These are phyloP conservation scores for Mycetomoellerius zeteki DNA, from an alignment of 1,140 invertebrate species.

Conservation along the genomic window DNA sequence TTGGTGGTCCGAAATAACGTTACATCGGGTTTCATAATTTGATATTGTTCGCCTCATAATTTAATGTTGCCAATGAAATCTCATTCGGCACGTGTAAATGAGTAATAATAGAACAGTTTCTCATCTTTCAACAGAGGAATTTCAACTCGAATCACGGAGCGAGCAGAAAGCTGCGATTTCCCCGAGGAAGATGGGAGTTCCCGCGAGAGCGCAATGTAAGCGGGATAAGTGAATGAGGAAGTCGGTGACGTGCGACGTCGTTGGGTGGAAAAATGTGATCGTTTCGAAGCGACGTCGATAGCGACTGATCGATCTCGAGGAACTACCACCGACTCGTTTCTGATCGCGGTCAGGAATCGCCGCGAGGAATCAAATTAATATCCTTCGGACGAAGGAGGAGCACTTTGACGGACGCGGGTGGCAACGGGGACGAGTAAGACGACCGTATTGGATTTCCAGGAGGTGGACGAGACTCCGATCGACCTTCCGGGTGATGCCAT, in stretches of 20 bases:
- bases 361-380: constrained; percentile 49
- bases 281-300: constrained; percentile 38
- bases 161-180: constrained; percentile 31
- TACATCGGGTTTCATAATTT: constrained; percentile 16
- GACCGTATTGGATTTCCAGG: constrained; percentile 64
- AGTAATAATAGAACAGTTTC: not conserved
- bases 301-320: constrained; percentile 36
- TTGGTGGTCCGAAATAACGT: constrained; percentile 14
- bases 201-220: constrained; percentile 22
- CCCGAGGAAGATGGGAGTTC: constrained; percentile 24
- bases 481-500: constrained; percentile 51
- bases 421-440: not conserved
- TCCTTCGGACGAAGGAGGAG: constrained; percentile 26
- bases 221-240: constrained; percentile 55
- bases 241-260: constrained; percentile 2
- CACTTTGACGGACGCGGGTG: not conserved
- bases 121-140: constrained; percentile 31
- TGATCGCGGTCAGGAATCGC: constrained; percentile 46
- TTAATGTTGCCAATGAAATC: not conserved
- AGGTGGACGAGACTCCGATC: not conserved
- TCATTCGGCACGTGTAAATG: constrained; percentile 16
- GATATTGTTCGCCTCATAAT: not conserved
- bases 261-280: constrained; percentile 32
- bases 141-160: not conserved
- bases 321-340: constrained; percentile 12